Base-by-base conservation (phyloP, 2,797 vertebrate species). In the Melanotaenia boesemani region DNA sequence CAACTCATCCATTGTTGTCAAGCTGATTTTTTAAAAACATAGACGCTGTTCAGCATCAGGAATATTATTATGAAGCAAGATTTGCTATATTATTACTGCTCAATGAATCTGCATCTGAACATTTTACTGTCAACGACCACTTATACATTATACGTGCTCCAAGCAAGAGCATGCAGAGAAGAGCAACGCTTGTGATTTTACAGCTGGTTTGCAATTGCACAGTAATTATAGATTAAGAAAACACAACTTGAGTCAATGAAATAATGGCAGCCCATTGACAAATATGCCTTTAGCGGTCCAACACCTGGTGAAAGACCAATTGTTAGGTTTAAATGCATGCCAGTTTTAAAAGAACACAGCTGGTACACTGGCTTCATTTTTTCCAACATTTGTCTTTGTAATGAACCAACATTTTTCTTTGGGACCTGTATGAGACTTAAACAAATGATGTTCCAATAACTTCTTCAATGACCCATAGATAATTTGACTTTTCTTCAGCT, bases 181-280 rank as follows among this genome's bases (percentile, higher is more conserved):
- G 60, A 61, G 60, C 74, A 83, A 80, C 80, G 80, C 84, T 88
- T 83, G 82, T 92, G 81, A 90, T 92, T 87, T 85, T 85, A 86
- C 88, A 91, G 90, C 83, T 92, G 90, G 74, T 72, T 83, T 90
- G 85, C 71, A 92, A 91, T 90, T 86, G 74, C 81, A 79, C 67
- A 70, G 61, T 88, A 89, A 93, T 94, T 90, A 85, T 63, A 83
- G 84, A 90, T 91, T 82, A 86, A 89, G 80, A 89, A 87, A 91
- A 89, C 78, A 88, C 15, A 61, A 82, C 76, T 89, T 83, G 75
- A 92, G 85, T 91, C 86, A 87, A 87, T 91, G 77, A 85, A 88
- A 90, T 89, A 90, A 91, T 86, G 74, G 81, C 85, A 81, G 77
- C 52, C 69, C 67, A 82, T 73, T 87, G 83, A 84, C 85, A 88